A percentile compares a stretch with the other conserved stretches of the same genome.
Conservation (phyloP, 2,888 invertebrate genomes). For the Trachelus stipa region DNA sequence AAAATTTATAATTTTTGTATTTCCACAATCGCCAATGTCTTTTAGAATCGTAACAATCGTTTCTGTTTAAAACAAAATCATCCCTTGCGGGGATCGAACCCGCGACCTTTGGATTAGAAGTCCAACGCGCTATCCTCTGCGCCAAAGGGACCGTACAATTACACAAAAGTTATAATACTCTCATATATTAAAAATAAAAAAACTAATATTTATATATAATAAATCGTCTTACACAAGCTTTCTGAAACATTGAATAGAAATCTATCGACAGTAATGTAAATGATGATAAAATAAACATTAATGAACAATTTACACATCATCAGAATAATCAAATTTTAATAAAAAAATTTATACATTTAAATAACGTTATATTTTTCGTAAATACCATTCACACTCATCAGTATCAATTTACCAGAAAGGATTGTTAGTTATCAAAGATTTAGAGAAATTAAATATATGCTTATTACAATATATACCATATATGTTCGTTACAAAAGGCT, state of each 20-base stretch:
- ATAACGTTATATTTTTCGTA: not conserved
- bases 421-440: not conserved
- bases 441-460: not conserved
- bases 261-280: too few species aligned
- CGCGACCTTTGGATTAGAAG: constrained; percentile 47
- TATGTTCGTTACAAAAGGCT: too few species aligned
- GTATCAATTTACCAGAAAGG: not conserved
- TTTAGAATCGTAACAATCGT: not conserved
- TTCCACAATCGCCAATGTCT: not conserved
- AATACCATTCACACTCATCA: not conserved
- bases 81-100: constrained; percentile 48
- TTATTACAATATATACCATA: too few species aligned
- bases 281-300: too few species aligned
- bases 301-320: too few species aligned
- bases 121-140: constrained; percentile 47
- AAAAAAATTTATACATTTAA: not conserved
- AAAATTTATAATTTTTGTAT: not conserved
- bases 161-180: too few species aligned
- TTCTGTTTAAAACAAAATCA: constrained; percentile 13
- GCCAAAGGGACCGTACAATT: constrained; percentile 36
- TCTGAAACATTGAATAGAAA: too few species aligned
- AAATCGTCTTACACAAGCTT: too few species aligned
- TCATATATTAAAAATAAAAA: too few species aligned
- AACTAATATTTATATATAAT: too few species aligned
- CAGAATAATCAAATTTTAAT: not conserved